These are phyloP conservation scores for Rhinoptilus africanus DNA, from an alignment of 2,113 vertebrate genomes.

Conservation along the genomic window DNA sequence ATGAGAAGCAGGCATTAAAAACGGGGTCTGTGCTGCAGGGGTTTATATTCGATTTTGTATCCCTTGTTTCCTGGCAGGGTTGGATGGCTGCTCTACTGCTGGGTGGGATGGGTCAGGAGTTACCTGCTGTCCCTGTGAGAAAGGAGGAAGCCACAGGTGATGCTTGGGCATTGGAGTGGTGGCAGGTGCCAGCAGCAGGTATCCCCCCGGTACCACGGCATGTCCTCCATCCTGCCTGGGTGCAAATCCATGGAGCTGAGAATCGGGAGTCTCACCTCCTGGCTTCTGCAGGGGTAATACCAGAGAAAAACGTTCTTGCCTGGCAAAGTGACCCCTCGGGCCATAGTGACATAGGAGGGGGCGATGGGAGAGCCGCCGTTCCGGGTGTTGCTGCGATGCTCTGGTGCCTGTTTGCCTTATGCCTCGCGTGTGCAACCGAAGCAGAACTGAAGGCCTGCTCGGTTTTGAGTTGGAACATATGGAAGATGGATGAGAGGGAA, in stretches of 20 bases:
- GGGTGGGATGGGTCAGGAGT: not conserved
- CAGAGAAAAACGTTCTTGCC: accelerated
- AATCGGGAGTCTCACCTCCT: accelerated
- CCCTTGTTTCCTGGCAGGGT: not conserved
- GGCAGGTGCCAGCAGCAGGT: not conserved
- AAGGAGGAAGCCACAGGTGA: not conserved
- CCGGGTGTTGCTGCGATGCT: accelerated
- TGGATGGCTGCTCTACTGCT: not conserved
- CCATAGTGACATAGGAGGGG: not conserved
- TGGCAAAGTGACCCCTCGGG: not conserved
- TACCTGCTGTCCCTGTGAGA: too few species aligned
- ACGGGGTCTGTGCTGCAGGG: accelerated
- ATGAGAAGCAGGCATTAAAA: not conserved
- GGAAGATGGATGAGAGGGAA: not conserved
- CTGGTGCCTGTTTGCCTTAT: accelerated
- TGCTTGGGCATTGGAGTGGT: accelerated
- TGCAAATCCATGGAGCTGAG: not conserved
- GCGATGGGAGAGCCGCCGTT: accelerated
- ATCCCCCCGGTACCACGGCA: accelerated
- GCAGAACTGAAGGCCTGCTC: not conserved
- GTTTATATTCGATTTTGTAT: not conserved
- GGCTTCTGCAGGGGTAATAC: not conserved
- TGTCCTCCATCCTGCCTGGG: accelerated
- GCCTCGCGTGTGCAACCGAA: accelerated
- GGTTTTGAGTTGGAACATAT: not conserved